Evolutionary conservation across 2,888 invertebrate species (phyloP), one percentile per base, ranked within the genome.

Genomic region (Strigamia maritima): DNA sequence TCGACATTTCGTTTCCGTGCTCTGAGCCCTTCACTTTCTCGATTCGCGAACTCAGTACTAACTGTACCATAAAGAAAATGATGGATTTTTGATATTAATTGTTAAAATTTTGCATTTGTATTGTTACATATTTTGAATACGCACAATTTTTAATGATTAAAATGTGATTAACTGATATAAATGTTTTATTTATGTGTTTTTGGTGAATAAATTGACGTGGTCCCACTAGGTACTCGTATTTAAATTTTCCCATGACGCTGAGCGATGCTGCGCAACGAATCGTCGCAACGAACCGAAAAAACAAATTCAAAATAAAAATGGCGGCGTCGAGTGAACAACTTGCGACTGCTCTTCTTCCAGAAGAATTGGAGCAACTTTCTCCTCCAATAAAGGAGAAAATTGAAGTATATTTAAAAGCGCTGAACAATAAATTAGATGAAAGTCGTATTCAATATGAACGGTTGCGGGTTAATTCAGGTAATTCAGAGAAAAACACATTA

Each of bases 391-490:
- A 38, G 19, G 76, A 76, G n/a, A 76, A 76, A 76, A 31, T 76
- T 7, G 76, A 76, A 38, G 26, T n/a, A 8, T 22, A 40, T 22
- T 44, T 76, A 6, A 76, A 40, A 44, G 19, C 19, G 1, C 44
- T 38, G 6, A 19, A 76, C n/a, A 22, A 44, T 8, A 26, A 38
- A 19, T 10, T 76, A 8, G 76, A 76, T 16, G 76, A 76, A 38
- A 26, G 16, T 40, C 31, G 38, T 3, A 22, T 44, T 0, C 76
- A 76, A 44, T 40, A 76, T 40, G 76, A 76, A 44, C 31, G 38
- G 8, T 38, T 76, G 38, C 38, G 76, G 7, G 44, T 77, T 14
- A 70, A 26, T 31, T 77, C 60, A 60, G 60, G 60, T 60, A 22
- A 22, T 19, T 60, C 1, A 10, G 12, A 44, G 0, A 44, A 14